These are phyloP conservation scores for Drosophila leonis DNA, from an alignment of 2,888 invertebrate genomes.

Conservation along the genomic window DNA sequence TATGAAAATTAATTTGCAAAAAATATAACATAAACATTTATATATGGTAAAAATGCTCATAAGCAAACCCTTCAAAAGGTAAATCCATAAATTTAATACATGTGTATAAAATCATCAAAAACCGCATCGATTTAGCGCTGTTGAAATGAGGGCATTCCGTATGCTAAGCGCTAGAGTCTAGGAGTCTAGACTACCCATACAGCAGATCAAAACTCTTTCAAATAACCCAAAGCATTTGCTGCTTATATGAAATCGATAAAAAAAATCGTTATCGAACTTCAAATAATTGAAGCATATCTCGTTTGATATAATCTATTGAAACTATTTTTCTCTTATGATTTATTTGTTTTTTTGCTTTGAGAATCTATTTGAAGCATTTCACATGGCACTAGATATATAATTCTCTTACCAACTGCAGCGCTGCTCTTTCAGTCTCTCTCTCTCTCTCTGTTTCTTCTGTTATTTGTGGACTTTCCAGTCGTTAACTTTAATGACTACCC, in stretches of 20 bases:
- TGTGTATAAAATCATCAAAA: no score
- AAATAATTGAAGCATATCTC: background rate
- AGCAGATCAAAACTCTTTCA: no score
- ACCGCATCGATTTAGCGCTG: no score
- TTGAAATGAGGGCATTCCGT: no score
- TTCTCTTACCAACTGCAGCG: background rate
- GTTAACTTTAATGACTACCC: constrained; percentile 58
- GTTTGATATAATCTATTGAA: background rate
- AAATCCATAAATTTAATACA: no score
- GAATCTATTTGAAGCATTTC: background rate
- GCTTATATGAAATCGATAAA: background rate
- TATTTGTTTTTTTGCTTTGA: background rate
- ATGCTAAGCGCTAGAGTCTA: no score
- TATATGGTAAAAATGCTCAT: no score
- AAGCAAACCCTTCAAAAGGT: no score
- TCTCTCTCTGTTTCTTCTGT: background rate
- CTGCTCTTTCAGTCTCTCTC: background rate
- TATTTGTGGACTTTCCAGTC: constrained; percentile 8
- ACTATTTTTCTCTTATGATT: background rate
- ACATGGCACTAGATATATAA: background rate
- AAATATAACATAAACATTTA: no score
- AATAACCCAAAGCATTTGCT: no score
- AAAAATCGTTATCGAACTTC: background rate
- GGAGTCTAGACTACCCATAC: no score
- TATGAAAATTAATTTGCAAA: no score